phyloP scores from a whole-genome alignment of 2,113 vertebrate genomes.

The Rhinoderma darwinii region DNA sequence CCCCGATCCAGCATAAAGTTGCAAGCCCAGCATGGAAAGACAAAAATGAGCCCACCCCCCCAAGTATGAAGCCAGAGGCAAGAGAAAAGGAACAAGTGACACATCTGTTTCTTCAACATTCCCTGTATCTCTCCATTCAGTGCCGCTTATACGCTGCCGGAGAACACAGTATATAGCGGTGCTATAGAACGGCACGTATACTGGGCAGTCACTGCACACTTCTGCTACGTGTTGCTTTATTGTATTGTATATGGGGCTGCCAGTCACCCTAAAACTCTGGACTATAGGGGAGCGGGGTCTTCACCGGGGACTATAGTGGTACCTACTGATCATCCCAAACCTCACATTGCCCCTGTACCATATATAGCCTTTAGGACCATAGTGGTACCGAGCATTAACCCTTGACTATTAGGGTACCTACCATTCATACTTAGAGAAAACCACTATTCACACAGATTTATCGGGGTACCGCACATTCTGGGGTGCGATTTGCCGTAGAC shows the following conservation, averaged over 20 bases:
- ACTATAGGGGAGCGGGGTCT: neutral
- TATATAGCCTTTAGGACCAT: neutral
- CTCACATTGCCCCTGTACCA: too few species aligned
- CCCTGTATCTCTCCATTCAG: neutral
- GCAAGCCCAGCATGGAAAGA: neutral
- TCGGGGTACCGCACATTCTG: neutral
- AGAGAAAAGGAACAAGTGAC: slow-evolving; percentile 12
- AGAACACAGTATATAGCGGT: neutral
- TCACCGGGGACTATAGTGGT: too few species aligned
- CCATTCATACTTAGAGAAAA: neutral
- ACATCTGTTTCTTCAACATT: neutral
- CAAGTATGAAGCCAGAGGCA: neutral
- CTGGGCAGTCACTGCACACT: neutral
- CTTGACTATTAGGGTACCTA: neutral
- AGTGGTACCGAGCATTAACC: neutral
- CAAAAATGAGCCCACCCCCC: neutral
- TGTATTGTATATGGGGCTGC: neutral
- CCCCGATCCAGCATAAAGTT: slow-evolving; percentile 30
- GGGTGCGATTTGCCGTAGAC: neutral
- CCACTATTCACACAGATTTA: neutral
- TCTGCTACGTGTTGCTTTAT: neutral
- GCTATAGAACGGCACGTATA: neutral
- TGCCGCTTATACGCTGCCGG: neutral
- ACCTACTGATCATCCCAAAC: neutral
- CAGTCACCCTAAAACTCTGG: neutral